phyloP scores from a whole-genome alignment of 2,113 vertebrate genomes.

The Malurus cyaneus region DNA sequence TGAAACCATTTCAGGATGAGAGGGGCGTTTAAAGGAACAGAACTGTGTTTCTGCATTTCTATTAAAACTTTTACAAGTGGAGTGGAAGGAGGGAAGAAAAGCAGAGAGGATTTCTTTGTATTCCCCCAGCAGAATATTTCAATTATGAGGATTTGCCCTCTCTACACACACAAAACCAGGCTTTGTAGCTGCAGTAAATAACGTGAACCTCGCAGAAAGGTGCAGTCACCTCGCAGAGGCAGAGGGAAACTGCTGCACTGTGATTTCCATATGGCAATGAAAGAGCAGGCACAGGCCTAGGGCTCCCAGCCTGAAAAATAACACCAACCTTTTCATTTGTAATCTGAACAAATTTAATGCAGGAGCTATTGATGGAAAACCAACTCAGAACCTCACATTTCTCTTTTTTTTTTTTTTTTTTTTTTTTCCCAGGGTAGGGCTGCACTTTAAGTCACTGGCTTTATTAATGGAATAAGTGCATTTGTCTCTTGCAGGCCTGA shows the following conservation, averaged over 20 bases:
- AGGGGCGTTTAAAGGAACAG: not conserved
- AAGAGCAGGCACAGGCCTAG: not conserved
- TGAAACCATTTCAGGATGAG: not conserved
- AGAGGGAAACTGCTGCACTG: not conserved
- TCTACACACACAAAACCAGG: not conserved
- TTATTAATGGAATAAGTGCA: conserved; percentile 52
- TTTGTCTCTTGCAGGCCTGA: conserved; percentile 57
- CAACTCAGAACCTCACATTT: conserved; percentile 2
- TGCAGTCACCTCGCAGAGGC: not conserved
- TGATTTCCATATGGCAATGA: not conserved
- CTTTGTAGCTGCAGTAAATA: not conserved
- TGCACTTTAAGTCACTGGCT: conserved; percentile 40
- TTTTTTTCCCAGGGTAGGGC: not conserved
- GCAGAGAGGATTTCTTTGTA: not conserved
- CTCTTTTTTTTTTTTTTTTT: conserved; percentile 20
- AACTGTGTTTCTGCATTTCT: not conserved
- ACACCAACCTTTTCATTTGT: not conserved
- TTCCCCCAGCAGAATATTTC: not conserved
- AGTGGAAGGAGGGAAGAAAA: not conserved
- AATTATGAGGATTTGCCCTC: not conserved
- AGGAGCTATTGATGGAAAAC: conserved; percentile 15
- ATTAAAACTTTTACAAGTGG: not conserved
- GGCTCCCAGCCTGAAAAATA: conserved; percentile 22
- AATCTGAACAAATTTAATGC: not conserved
- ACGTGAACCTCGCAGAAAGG: rapidly evolving